phyloP scores from a whole-genome alignment of 92 coral and sea anemone genomes.

The Pocillopora meandrina region DNA sequence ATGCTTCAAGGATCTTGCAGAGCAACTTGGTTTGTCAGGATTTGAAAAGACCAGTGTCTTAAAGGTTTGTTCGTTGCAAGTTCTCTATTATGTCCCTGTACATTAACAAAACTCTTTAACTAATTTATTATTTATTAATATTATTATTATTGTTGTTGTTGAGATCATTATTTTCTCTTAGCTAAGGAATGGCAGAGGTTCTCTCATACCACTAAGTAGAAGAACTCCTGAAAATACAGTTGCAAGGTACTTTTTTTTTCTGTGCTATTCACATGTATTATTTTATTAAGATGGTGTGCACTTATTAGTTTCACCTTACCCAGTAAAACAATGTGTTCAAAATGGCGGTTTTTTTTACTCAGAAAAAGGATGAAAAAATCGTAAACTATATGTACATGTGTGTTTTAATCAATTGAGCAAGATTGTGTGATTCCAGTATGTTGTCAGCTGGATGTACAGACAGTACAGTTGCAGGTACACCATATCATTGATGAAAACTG shows the following conservation, averaged over 20 bases:
- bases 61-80: conserved; percentile 15
- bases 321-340: too few species aligned
- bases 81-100: neutral
- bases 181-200: conserved; percentile 83
- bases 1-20: conserved; percentile 18
- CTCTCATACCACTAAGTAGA: conserved; percentile 71
- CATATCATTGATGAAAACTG: too few species aligned
- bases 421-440: too few species aligned
- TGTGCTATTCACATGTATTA: too few species aligned
- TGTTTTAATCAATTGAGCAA: too few species aligned
- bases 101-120: neutral
- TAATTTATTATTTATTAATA: neutral
- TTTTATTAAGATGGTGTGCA: too few species aligned
- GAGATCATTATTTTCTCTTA: neutral
- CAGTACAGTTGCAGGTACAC: too few species aligned
- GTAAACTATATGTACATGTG: too few species aligned
- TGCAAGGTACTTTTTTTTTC: conserved; percentile 54
- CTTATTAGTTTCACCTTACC: too few species aligned
- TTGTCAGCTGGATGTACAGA: too few species aligned
- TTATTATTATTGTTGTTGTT: neutral
- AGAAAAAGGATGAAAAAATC: too few species aligned
- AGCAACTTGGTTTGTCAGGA: conserved; percentile 32
- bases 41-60: conserved; percentile 23
- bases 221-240: conserved; percentile 69
- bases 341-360: too few species aligned